Percentiles rank a stretch among this genome's conserved stretches.
phyloP scores from a whole-genome alignment of 1,140 invertebrate species.

The Scaptomyza hsui region DNA sequence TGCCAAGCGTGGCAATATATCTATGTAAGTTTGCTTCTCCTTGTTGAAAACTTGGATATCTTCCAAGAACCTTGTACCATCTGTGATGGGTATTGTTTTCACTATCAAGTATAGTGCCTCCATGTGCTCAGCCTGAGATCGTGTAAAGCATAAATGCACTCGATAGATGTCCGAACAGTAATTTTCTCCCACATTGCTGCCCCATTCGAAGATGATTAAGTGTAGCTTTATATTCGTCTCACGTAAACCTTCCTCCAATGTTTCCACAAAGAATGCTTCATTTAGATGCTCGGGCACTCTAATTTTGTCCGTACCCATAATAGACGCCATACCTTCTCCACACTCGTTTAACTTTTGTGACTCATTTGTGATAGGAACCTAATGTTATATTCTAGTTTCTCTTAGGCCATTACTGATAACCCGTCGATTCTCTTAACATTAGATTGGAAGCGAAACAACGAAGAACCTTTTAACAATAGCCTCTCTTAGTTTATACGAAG shows the following conservation, averaged over 20 bases:
- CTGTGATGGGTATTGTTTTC: constrained; percentile 72
- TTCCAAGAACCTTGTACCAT: constrained; percentile 68
- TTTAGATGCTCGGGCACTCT: constrained; percentile 65
- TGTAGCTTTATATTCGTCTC: constrained; percentile 56
- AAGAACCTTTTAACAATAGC: no score
- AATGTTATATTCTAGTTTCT: no score
- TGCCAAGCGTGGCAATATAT: constrained; percentile 68
- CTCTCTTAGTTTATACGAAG: no score
- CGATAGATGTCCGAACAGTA: constrained; percentile 78
- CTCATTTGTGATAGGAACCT: no score
- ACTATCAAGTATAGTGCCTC: constrained; percentile 68
- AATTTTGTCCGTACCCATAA: constrained; percentile 41
- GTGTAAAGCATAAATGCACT: constrained; percentile 53
- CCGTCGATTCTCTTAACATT: no score
- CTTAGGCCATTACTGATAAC: no score
- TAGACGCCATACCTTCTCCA: no score
- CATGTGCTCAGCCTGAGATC: constrained; percentile 43
- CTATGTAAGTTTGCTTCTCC: constrained; percentile 73
- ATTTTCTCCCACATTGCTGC: constrained; percentile 77
- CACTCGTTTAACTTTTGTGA: no score
- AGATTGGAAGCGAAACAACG: no score
- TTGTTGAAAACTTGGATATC: constrained; percentile 73
- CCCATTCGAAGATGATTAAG: constrained; percentile 72
- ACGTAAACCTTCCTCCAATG: constrained; percentile 70
- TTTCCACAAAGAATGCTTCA: constrained; percentile 62